Base-by-base conservation (phyloP, 2,888 invertebrate species). In the Heliconius charithonia region DNA sequence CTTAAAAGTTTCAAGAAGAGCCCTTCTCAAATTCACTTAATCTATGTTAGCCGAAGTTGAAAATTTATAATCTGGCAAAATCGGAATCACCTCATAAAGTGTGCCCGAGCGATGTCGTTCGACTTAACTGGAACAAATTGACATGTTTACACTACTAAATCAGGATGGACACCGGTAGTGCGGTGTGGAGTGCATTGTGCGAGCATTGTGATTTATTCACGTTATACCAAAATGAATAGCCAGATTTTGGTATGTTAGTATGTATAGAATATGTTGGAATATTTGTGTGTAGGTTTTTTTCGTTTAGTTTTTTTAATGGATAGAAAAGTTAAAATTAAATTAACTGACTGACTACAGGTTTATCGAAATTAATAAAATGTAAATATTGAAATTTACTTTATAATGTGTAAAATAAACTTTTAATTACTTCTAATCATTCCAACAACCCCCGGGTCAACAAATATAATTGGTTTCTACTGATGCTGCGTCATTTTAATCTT, bases 11-110 rank as follows among this genome's bases (percentile, higher is more conserved):
- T 32, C 32, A 67, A 19, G 22, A 37, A 56, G 51, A 72, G n/a
- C 72, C 37, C 59, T 9, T 72, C 32, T 72, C 72, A 59, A n/a
- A 37, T 72, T 37, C 22, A 72, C 72, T 72, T 72, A 72, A 32
- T 72, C 72, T 72, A 59, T 72, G 72, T 82, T 79, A 83, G 83
- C 84, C 82, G 85, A 81, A 65, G 41, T 62, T 45, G 45, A 74
- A 87, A 90, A 92, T 91, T 89, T 91, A 91, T 89, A 90, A 90
- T 86, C 88, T 89, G 87, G 86, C 91, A 86, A 91, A 91, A 90
- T 91, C 85, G 86, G 90, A 90, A 89, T 86, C 87, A 88, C 89
- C 84, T 78, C 88, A 84, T 87, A 89, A 89, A 87, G 85, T 86
- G 87, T 86, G 76, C 62, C 65, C 67, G 77, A 76, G 82, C 85